Percentiles rank a stretch among this genome's conserved stretches.
These are phyloP conservation scores for Xanthia togata DNA, from an alignment of 2,888 invertebrate species.

Conservation along the genomic window DNA sequence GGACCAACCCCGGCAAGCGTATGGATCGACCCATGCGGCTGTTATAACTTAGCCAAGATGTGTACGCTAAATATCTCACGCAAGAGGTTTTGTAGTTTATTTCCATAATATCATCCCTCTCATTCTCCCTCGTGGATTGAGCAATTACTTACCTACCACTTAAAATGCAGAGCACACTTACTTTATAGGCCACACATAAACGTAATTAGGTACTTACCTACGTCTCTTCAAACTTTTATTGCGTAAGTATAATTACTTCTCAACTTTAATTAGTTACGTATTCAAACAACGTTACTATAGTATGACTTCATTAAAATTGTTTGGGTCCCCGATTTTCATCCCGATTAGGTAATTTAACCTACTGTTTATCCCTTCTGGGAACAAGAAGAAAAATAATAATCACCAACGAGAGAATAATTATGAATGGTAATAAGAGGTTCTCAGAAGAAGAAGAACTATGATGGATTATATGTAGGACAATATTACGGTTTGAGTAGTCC, in stretches of 20 bases:
- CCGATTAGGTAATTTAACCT: background rate
- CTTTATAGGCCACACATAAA: constrained; percentile 1
- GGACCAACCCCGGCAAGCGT: too few species aligned
- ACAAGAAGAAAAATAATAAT: background rate
- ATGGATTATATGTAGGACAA: too few species aligned
- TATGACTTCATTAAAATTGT: background rate
- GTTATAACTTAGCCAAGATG: too few species aligned
- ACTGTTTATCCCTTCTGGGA: background rate
- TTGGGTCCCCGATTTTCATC: background rate
- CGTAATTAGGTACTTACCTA: background rate
- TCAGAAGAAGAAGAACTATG: too few species aligned
- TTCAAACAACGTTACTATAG: background rate
- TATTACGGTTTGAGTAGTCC: too few species aligned
- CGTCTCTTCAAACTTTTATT: background rate
- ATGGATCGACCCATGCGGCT: too few species aligned
- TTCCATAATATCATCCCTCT: background rate
- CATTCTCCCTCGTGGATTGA: background rate
- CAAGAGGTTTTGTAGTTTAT: background rate
- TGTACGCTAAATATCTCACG: background rate
- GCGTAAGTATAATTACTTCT: background rate
- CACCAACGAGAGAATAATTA: background rate
- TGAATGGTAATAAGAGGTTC: too few species aligned
- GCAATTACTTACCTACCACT: constrained; percentile 14
- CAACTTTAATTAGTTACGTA: constrained; percentile 5
- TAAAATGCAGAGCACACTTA: constrained; percentile 25